Evolutionary conservation across 2,797 vertebrate genomes (phyloP).

Genomic region (Pseudomugil tenellus): DNA sequence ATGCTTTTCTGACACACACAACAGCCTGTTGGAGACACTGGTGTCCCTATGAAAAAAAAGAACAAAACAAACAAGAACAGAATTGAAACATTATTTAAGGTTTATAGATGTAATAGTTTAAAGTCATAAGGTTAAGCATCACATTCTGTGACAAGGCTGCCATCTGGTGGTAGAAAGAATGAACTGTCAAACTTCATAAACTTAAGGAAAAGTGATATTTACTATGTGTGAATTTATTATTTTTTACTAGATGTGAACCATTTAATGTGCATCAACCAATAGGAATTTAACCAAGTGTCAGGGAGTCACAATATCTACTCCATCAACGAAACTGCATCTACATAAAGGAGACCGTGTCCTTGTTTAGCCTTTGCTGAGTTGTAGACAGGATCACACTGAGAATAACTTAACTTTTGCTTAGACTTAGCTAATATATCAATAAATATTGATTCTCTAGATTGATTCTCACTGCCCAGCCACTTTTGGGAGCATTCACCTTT

Average conservation of each 20-base stretch:
- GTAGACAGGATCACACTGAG: background rate
- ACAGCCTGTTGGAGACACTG: constrained; percentile 61
- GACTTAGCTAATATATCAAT: background rate
- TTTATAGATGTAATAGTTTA: background rate
- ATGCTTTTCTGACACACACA: constrained; percentile 79
- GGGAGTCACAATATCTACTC: background rate
- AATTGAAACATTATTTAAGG: background rate
- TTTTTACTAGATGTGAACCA: too few species aligned
- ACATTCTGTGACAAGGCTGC: constrained; percentile 40
- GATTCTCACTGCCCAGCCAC: background rate
- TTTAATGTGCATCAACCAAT: background rate
- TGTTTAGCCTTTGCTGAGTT: background rate
- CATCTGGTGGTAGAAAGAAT: constrained; percentile 59
- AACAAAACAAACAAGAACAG: background rate
- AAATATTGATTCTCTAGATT: background rate
- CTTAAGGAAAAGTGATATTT: too few species aligned
- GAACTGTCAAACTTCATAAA: too few species aligned
- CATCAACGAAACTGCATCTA: background rate
- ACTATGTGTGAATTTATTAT: too few species aligned
- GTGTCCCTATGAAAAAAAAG: constrained; percentile 53
- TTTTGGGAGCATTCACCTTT: background rate
- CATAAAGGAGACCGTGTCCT: background rate
- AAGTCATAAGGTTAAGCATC: background rate
- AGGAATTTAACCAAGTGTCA: background rate
- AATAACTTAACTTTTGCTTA: background rate